Evolutionary conservation across 2,113 vertebrate genomes (phyloP), one percentile per base, ranked within the genome.

Genomic region (Sprattus sprattus): DNA sequence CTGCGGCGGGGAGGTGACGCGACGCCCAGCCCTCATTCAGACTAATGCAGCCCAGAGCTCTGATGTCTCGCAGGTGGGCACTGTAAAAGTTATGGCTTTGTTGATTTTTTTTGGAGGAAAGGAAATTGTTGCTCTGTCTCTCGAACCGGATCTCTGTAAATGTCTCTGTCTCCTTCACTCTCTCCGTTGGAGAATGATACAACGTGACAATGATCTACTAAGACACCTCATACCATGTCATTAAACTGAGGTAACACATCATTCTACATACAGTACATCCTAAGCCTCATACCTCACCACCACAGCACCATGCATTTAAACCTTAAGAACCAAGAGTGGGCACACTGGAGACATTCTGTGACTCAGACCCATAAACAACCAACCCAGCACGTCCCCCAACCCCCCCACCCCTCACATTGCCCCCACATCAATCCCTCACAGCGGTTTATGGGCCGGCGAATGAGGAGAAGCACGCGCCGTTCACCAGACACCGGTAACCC

Each of bases 381-480:
- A 52, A 87, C 89, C n/a, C 87, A 82, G 39, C 81, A 87, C 60
- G 87, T 84, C 25, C 64, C 86, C 78, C 54, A 39, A 45, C 45
- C 25, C 75, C 9, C 20, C 71, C 28, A 16, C 32, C 50, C 52
- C 49, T 57, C 52, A 15, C 39, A 9, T 44, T 45, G n/a, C 44
- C 82, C 32, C 87, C 52, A 50, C 78, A 80, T 80, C 45, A 85
- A 80, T 83, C 11, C 67, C 6, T n/a, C 81, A 45, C 15, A 10
- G 0, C 28, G 85, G 52, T 49, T 82, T 87, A 86, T 87, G 49
- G 50, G 25, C 82, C 50, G 57, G 25, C 25, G 6, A 28, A 9
- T 49, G 50, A 83, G 32, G 28, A 50, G 81, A 45, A 81, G 82
- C 82, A 81, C 88, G 86, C 86, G 81, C 85, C 22, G 22, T 9